Evolutionary conservation across 2,797 vertebrate genomes (phyloP), one percentile per base, ranked within the genome.

Genomic region (Pristis pectinata): DNA sequence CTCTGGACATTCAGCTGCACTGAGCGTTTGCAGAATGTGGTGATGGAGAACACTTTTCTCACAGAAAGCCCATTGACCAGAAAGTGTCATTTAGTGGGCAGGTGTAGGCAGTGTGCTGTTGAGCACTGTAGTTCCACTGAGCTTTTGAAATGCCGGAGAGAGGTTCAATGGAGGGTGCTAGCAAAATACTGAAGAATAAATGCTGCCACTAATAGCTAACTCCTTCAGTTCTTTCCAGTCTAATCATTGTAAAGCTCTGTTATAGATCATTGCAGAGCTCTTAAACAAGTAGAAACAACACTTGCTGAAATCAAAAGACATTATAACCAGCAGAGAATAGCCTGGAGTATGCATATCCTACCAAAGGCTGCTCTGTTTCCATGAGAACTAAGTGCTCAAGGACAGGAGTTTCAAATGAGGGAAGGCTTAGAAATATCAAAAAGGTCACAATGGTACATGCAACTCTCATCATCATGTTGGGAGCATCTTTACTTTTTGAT

Each of bases 341-440:
- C 85, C 4, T 61, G 34, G 11, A 59, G 37, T 61, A 30, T 89
- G 30, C 13, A 89, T 53, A n/a, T 34, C 59, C 85, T n/a, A 89
- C 34, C 13, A 61, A 56, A 61, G 53, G 15, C 13, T 89, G 30
- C 56, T 89, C 56, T 89, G 85, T 89, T 89, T 61, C 30, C 85
- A 89, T 89, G 85, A 89, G 85, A 89, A 89, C 85, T 59, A 89
- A 61, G 85, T 89, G 85, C 56, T 64, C 13, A 34, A 64, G 85
- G 17, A n/a, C n/a, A 61, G 56, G 34, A 64, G 59, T 64, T 89
- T 64, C 61, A 61, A 61, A 37, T 89, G n/a, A 89, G 56, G 85
- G 56, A 59, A 89, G 34, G 56, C 15, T 89, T 85, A 30, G 49
- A 27, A 7, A 8, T 89, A 56, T 64, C n/a, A 37, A 64, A 37